phyloP scores from a whole-genome alignment of 2,797 vertebrate species.

The Rhabdomys pumilio region DNA sequence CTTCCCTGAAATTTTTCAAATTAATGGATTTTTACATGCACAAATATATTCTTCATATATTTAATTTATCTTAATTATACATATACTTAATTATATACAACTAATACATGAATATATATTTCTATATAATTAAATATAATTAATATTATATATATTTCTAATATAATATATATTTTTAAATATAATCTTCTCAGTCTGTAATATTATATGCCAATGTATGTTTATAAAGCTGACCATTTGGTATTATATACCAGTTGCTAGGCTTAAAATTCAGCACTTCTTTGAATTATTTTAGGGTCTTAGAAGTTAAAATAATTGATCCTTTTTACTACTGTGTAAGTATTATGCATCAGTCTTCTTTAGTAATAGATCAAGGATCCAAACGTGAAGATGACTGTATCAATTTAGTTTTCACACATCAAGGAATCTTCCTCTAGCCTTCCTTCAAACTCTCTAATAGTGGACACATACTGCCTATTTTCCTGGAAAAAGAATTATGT shows the following conservation, averaged over 20 bases:
- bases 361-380: background rate
- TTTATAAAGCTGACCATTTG: background rate
- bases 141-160: background rate
- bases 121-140: background rate
- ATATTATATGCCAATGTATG: background rate
- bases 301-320: background rate
- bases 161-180: background rate
- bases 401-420: background rate
- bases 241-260: background rate
- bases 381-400: too few relatives aligned
- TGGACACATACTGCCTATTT: background rate
- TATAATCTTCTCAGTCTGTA: background rate
- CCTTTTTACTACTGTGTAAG: background rate
- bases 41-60: background rate
- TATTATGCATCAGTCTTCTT: background rate
- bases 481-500: background rate
- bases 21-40: background rate
- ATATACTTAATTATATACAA: background rate
- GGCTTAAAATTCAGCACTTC: background rate
- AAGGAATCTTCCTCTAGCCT: too few relatives aligned
- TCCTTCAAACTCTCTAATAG: background rate
- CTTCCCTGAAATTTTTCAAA: background rate
- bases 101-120: background rate
- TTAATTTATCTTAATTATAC: background rate
- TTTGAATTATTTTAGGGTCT: background rate